phyloP scores from a whole-genome alignment of 2,888 invertebrate genomes.

The Entomobrya proxima region DNA sequence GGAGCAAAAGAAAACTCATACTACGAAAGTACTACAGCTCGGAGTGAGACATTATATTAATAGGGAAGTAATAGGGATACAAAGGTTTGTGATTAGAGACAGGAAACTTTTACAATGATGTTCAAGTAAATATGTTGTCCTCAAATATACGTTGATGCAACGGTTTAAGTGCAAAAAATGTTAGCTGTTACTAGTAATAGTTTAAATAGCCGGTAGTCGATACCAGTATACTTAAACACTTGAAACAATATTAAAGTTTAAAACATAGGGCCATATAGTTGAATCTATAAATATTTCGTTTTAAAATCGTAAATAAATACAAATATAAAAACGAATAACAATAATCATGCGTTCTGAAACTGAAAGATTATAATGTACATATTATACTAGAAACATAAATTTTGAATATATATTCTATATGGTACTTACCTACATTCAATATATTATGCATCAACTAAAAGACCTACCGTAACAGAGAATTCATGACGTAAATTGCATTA shows the following conservation, averaged over 20 bases:
- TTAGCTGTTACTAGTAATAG: background rate
- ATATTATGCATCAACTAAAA: conserved; percentile 50
- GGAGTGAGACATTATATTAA: conserved; percentile 25
- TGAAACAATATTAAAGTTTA: background rate
- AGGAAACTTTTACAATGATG: conserved; percentile 13
- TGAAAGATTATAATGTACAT: conserved; percentile 47
- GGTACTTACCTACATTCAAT: background rate
- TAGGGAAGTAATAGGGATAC: background rate
- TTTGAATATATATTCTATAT: background rate
- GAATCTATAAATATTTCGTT: conserved; percentile 15
- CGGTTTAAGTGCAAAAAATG: conserved; percentile 15
- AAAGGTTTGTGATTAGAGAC: conserved; percentile 42
- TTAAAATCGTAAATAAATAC: conserved; percentile 20
- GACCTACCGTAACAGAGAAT: conserved; percentile 57
- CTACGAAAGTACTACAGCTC: conserved; percentile 14
- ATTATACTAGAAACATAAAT: background rate
- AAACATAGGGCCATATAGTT: background rate
- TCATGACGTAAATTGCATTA: conserved; percentile 12
- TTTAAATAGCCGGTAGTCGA: background rate
- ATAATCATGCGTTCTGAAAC: conserved; percentile 62
- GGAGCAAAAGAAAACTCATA: background rate
- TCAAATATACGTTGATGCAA: conserved; percentile 32
- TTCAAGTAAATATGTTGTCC: conserved; percentile 12
- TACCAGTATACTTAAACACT: background rate
- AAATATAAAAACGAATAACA: conserved; percentile 54